A percentile compares a stretch with the other conserved stretches of the same genome.
These are phyloP conservation scores for Semicossyphus pulcher DNA, from an alignment of 2,113 vertebrate genomes.

Conservation along the genomic window DNA sequence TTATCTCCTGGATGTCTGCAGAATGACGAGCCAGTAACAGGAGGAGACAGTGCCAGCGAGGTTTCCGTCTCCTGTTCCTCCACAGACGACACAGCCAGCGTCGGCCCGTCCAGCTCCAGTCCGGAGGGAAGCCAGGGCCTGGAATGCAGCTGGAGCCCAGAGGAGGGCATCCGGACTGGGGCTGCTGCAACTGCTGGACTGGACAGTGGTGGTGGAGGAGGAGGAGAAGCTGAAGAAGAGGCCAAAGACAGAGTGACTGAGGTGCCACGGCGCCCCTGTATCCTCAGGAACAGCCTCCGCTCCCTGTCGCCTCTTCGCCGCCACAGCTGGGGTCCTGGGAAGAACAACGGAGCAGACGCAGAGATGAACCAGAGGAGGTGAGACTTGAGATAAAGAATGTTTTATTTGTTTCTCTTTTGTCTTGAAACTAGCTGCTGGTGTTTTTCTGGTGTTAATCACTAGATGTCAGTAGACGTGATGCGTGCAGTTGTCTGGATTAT, in stretches of 20 bases:
- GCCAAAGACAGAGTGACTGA: constrained; percentile 92
- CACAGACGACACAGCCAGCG: constrained; percentile 89
- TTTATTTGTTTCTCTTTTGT: background rate
- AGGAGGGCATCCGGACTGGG: constrained; percentile 48
- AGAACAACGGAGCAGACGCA: constrained; percentile 86
- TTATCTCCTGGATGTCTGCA: constrained; percentile 33
- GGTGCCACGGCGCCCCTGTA: constrained; percentile 80
- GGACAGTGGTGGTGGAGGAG: constrained; percentile 42
- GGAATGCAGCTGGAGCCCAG: constrained; percentile 74
- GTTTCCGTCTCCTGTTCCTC: constrained; percentile 89
- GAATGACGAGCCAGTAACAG: constrained; percentile 75
- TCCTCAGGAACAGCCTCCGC: constrained; percentile 84
- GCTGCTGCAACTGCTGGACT: background rate
- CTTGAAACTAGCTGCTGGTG: background rate
- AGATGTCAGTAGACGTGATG: constrained; percentile 33
- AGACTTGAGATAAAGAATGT: constrained; percentile 38
- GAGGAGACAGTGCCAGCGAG: constrained; percentile 85
- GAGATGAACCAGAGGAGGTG: constrained; percentile 97
- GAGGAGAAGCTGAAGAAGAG: constrained; percentile 89
- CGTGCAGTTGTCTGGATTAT: constrained; percentile 38
- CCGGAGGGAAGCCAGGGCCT: constrained; percentile 79
- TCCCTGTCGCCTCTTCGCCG: constrained; percentile 93
- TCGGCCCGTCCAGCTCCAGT: constrained; percentile 89
- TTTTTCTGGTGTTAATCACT: constrained; percentile 23
- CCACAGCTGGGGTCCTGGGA: constrained; percentile 97